Evolutionary conservation across 2,113 vertebrate species (phyloP).

Genomic region (Nymphicus hollandicus): DNA sequence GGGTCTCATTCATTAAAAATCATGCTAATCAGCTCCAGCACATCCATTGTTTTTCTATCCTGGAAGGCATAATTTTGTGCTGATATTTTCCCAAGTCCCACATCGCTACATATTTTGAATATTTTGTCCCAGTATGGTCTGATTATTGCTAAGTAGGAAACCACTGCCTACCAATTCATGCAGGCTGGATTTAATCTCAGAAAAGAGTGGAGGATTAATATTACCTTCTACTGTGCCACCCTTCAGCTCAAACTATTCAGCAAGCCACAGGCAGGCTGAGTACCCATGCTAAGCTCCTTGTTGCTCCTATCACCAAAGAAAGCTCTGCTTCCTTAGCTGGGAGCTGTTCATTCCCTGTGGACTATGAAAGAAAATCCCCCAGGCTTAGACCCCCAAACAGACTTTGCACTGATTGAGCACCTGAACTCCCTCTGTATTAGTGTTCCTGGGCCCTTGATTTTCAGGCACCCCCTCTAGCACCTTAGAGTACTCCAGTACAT

Average conservation of each 20-base stretch:
- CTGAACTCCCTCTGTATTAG: not conserved
- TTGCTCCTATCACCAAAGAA: not conserved
- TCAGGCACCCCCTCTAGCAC: not conserved
- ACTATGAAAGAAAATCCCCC: not conserved
- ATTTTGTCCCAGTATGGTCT: constrained; percentile 36
- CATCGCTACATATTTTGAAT: constrained; percentile 7
- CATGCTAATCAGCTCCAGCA: not conserved
- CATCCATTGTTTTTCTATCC: not conserved
- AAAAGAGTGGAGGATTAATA: not conserved
- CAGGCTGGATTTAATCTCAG: not conserved
- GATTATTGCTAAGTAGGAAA: constrained; percentile 24
- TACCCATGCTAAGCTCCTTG: not conserved
- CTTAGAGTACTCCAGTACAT: not conserved
- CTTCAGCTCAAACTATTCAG: not conserved
- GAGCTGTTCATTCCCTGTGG: not conserved
- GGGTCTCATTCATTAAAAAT: not conserved
- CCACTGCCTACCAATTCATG: not conserved
- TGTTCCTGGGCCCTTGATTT: not conserved
- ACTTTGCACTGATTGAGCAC: not conserved
- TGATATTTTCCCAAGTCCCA: not conserved
- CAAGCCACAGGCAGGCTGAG: not conserved
- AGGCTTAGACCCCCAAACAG: not conserved
- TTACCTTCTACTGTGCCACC: not conserved
- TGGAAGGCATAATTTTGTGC: not conserved
- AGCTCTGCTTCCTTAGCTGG: not conserved